A percentile compares a stretch with the other conserved stretches of the same genome.
Conservation (phyloP, 2,888 invertebrate species). For the Nemotelus nigrinus region DNA sequence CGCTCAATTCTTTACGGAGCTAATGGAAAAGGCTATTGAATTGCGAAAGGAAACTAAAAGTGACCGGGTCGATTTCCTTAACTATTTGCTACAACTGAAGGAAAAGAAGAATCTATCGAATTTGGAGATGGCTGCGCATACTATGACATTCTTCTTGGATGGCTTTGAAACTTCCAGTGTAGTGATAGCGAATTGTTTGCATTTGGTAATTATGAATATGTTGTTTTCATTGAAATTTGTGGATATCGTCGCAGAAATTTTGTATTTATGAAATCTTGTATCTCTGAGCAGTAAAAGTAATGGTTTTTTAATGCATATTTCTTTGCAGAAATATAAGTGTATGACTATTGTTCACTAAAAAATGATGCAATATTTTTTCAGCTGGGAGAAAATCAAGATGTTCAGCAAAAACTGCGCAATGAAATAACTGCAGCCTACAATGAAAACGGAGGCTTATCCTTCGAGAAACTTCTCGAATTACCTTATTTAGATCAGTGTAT, state of each 20-base stretch:
- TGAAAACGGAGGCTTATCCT: conserved; percentile 52
- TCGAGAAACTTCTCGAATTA: conserved; percentile 55
- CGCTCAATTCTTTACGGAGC: conserved; percentile 51
- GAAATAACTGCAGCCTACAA: conserved; percentile 55
- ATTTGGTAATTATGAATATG: conserved; percentile 52
- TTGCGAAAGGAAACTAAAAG: conserved; percentile 46
- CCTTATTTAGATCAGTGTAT: conserved; percentile 58
- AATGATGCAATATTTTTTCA: conserved; percentile 34
- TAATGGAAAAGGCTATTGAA: conserved; percentile 51
- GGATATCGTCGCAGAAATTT: no score
- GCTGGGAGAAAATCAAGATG: conserved; percentile 54
- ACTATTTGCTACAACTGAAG: conserved; percentile 52
- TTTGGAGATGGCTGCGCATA: conserved; percentile 56
- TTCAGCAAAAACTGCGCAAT: conserved; percentile 55
- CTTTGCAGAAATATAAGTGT: no score
- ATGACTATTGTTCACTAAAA: no score
- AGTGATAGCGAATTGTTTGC: conserved; percentile 53
- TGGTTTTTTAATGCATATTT: no score
- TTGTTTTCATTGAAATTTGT: no score
- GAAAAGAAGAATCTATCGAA: conserved; percentile 54
- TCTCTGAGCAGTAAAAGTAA: no score
- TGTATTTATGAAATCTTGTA: no score
- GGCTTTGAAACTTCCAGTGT: conserved; percentile 58
- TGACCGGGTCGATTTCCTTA: conserved; percentile 53
- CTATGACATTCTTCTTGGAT: conserved; percentile 56